phyloP scores from a whole-genome alignment of 2,797 vertebrate species.

The Ataeniobius toweri region DNA sequence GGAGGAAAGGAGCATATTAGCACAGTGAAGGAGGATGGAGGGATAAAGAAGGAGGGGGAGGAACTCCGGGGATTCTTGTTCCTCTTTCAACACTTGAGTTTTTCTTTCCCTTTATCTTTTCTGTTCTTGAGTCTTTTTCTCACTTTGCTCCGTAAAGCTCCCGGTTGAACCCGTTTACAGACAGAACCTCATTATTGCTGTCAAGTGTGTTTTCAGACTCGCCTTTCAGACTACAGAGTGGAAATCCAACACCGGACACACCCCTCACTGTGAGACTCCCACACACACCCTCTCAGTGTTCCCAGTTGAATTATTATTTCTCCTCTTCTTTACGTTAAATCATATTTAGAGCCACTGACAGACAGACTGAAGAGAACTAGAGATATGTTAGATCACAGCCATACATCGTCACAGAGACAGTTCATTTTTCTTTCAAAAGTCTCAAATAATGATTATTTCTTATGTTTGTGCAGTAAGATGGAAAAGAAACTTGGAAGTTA shows the following conservation, averaged over 20 bases:
- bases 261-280: constrained; percentile 56
- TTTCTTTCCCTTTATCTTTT: constrained; percentile 40
- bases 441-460: background rate
- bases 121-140: constrained; percentile 23
- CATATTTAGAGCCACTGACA: constrained; percentile 32
- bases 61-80: constrained; percentile 58
- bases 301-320: constrained; percentile 53
- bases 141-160: constrained; percentile 14
- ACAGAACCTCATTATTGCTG: constrained; percentile 49
- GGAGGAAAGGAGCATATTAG: constrained; percentile 35
- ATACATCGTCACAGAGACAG: background rate
- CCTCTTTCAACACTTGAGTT: constrained; percentile 43
- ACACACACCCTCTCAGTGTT: constrained; percentile 14
- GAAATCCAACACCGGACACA: constrained; percentile 70
- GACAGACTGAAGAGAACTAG: background rate
- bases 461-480: background rate
- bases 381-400: no score
- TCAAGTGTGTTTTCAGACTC: constrained; percentile 58
- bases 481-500: background rate
- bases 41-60: constrained; percentile 27
- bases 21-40: constrained; percentile 22
- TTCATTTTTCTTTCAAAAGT: background rate
- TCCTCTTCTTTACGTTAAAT: constrained; percentile 27
- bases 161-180: constrained; percentile 31
- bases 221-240: constrained; percentile 55